Base-by-base conservation (phyloP, 2,888 invertebrate species). In the Parascotia fuliginaria region DNA sequence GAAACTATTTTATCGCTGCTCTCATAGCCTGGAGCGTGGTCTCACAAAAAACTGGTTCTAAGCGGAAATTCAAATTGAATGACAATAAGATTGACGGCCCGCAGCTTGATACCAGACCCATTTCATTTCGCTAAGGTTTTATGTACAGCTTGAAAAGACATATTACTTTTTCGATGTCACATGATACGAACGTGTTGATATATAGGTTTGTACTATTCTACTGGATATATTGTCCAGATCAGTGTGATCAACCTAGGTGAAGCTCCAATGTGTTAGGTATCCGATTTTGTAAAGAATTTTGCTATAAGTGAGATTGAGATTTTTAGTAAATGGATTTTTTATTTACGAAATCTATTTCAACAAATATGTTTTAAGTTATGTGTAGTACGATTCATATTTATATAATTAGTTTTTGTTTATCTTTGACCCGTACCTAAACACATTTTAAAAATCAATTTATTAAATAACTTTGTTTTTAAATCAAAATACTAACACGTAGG, bases 21-120 rank as follows among this genome's bases (percentile, higher is more conserved):
- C 60, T 55, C 44, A 7, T 67, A 59, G 77, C 81, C 70, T 58
- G 32, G 42, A 60, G 57, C 65, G 19, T 73, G 54, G 74, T 74
- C 60, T 71, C 60, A 71, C 81, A 87, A 86, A 77, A 86, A 87
- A 82, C 79, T 76, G 78, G 73, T 75, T 72, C 81, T 77, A 79
- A 77, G 84, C 78, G 84, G 83, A 87, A 87, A 89, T 89, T 88
- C 87, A 89, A 90, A 88, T 89, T 85, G 88, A 88, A 89, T 85
- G 89, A 90, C 89, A 89, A 88, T 88, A 88, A 87, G 89, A 89
- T 89, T 87, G 89, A 88, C 89, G 89, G 85, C 81, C 78, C 77
- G 73, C 79, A 74, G 77, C 70, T 76, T 79, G 85, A 88, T 86
- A 86, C 80, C 82, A 74, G 77, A 81, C 80, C 83, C 78, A 75